phyloP scores from a whole-genome alignment of 2,113 vertebrate genomes.

The Rattus rattus region DNA sequence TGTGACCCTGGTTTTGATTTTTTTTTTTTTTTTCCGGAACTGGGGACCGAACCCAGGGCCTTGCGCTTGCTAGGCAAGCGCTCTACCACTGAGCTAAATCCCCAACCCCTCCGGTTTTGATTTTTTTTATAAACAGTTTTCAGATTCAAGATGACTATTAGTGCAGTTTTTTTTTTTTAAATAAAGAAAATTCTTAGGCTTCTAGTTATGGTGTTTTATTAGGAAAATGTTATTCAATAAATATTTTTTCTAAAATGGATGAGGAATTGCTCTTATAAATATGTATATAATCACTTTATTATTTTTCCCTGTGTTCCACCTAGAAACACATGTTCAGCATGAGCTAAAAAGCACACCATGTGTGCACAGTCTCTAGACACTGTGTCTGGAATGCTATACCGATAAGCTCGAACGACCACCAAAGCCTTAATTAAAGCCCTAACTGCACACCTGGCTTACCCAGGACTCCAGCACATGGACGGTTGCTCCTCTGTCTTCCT shows the following conservation, averaged over 20 bases:
- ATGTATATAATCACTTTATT: constrained; percentile 2
- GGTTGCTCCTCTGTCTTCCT: background rate
- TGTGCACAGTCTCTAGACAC: background rate
- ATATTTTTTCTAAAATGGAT: constrained; percentile 21
- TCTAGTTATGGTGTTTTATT: constrained; percentile 19
- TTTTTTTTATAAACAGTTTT: background rate
- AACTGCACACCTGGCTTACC: background rate
- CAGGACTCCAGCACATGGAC: background rate
- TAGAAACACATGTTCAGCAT: background rate
- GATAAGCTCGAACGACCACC: background rate
- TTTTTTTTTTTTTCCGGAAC: background rate
- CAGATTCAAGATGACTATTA: background rate
- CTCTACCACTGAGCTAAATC: too few species aligned
- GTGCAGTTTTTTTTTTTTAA: background rate
- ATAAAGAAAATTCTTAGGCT: background rate
- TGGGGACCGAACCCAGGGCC: too few species aligned
- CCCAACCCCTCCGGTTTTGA: too few species aligned
- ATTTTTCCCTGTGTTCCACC: background rate
- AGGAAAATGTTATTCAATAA: background rate
- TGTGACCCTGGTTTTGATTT: background rate
- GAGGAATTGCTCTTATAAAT: background rate
- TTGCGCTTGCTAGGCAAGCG: too few species aligned
- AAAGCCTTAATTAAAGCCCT: background rate
- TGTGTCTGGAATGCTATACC: background rate
- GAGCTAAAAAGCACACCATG: background rate